Conservation (phyloP, 2,888 invertebrate genomes). For the Cephus pulcher region DNA sequence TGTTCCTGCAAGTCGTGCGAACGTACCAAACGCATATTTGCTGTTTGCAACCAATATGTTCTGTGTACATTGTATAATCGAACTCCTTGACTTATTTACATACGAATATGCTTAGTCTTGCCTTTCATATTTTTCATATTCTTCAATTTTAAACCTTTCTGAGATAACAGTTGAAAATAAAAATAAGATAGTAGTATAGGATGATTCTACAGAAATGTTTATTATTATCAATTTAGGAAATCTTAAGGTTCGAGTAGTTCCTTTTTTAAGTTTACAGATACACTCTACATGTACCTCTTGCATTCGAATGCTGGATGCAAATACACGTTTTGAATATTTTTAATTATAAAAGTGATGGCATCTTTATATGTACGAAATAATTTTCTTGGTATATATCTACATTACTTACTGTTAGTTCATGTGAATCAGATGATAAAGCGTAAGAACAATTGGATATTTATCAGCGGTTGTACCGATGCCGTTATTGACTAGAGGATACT, state of each 20-base stretch:
- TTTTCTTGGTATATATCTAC: not conserved
- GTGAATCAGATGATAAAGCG: not conserved
- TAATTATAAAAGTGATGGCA: not conserved
- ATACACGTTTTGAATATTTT: not conserved
- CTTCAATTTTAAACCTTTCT: not conserved
- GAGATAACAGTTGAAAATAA: no score
- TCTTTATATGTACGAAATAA: not conserved
- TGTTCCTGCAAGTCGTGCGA: slow-evolving; percentile 34
- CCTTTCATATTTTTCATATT: not conserved
- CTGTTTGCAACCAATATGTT: not conserved
- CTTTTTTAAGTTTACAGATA: not conserved
- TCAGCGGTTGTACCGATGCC: not conserved
- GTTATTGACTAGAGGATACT: not conserved
- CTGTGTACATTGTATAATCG: not conserved
- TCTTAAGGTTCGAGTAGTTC: not conserved
- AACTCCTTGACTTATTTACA: not conserved
- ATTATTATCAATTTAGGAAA: no score
- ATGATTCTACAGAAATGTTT: no score
- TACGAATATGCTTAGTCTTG: not conserved
- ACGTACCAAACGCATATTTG: not conserved
- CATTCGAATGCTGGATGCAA: not conserved
- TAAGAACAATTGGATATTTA: not conserved
- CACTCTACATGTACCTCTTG: not conserved
- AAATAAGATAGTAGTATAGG: no score
- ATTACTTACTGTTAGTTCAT: not conserved